phyloP scores from a whole-genome alignment of 2,797 vertebrate genomes.

The Chromis chromis region DNA sequence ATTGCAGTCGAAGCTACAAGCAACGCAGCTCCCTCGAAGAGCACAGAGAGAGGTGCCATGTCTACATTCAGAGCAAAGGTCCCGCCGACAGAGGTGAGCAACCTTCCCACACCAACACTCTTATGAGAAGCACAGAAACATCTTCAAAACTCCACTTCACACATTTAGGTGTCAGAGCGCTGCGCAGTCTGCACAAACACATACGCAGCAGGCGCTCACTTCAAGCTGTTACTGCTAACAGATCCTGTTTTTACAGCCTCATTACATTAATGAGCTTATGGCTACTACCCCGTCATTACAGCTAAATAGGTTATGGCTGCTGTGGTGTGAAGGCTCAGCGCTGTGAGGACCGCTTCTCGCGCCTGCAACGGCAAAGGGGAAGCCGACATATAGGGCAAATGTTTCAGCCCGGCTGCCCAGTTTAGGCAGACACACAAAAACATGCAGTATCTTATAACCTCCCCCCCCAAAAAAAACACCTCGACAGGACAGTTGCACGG shows the following conservation, averaged over 20 bases:
- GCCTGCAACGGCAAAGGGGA: constrained; percentile 48
- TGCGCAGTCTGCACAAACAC: constrained; percentile 7
- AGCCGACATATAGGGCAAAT: constrained; percentile 68
- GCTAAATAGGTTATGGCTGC: constrained; percentile 71
- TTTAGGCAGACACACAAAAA: constrained; percentile 6
- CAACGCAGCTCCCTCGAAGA: constrained; percentile 91
- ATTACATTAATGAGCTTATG: constrained; percentile 53
- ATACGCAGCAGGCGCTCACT: constrained; percentile 18
- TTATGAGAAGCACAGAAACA: background rate
- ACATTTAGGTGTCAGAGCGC: constrained; percentile 13
- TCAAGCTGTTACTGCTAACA: constrained; percentile 27
- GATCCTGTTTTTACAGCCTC: constrained; percentile 52
- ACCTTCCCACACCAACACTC: background rate
- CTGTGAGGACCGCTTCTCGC: constrained; percentile 40
- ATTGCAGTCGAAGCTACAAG: constrained; percentile 84
- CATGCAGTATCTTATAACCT: constrained; percentile 20
- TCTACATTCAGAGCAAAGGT: constrained; percentile 90
- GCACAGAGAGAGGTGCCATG: constrained; percentile 93
- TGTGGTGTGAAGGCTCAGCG: constrained; percentile 60
- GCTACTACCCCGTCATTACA: constrained; percentile 53
- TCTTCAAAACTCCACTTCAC: constrained; percentile 24
- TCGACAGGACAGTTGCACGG: constrained; percentile 52
- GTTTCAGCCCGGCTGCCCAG: constrained; percentile 26
- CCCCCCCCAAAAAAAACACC: constrained; percentile 10
- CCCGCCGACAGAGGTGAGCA: constrained; percentile 80